phyloP scores from a whole-genome alignment of 2,888 invertebrate species.

The Agrotis puta region DNA sequence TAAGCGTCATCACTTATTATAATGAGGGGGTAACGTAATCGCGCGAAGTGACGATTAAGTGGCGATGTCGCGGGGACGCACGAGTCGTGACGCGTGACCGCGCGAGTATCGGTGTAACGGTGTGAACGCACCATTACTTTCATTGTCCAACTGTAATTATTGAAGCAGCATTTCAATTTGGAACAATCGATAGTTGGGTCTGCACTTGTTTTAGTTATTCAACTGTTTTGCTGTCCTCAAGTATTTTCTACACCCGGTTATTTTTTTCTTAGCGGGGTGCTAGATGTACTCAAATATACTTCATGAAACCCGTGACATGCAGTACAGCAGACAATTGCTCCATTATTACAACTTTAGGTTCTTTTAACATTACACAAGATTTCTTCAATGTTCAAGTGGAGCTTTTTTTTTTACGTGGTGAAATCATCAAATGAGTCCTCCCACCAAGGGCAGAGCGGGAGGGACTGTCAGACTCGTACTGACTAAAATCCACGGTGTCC shows the following conservation, averaged over 20 bases:
- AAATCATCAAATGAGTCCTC: no score
- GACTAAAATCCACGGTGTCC: no score
- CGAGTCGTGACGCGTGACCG: constrained; percentile 69
- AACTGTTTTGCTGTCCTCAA: constrained; percentile 8
- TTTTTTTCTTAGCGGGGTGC: no score
- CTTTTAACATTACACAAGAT: no score
- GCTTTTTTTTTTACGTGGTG: no score
- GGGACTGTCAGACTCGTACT: no score
- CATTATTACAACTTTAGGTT: no score
- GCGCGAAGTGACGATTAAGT: constrained; percentile 83
- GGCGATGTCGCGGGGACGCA: constrained; percentile 82
- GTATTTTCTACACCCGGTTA: no score
- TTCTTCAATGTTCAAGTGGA: not conserved
- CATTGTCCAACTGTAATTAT: constrained; percentile 82
- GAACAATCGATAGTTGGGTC: constrained; percentile 62
- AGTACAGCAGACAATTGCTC: no score
- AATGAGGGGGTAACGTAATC: constrained; percentile 86
- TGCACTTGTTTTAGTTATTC: constrained; percentile 28
- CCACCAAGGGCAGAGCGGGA: no score
- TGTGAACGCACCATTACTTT: constrained; percentile 84
- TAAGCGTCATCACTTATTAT: constrained; percentile 89
- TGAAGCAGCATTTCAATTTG: constrained; percentile 78
- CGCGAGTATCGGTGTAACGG: constrained; percentile 73
- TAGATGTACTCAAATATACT: no score
- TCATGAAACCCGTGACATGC: no score